Evolutionary conservation across 1,140 invertebrate species (phyloP).

Genomic region (Aporrectodea caliginosa): DNA sequence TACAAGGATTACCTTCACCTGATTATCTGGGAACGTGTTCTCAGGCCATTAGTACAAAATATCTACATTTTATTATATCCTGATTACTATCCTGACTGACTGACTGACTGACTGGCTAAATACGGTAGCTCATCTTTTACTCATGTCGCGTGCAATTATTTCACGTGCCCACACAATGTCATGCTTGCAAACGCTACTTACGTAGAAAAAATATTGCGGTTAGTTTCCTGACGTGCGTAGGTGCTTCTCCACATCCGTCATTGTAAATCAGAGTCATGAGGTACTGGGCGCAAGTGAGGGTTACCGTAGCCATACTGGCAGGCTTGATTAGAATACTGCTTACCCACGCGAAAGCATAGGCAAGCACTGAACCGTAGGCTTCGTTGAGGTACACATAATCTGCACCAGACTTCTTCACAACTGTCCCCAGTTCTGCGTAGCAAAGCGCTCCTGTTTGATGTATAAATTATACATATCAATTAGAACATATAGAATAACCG

Average conservation of each 20-base stretch:
- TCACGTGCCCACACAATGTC: no score
- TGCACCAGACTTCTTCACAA: constrained; percentile 59
- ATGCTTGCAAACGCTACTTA: no score
- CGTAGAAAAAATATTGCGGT: not conserved
- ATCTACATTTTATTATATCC: no score
- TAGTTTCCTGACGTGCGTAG: not conserved
- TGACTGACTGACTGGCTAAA: no score
- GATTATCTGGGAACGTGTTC: no score
- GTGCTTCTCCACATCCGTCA: constrained; percentile 21
- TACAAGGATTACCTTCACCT: no score
- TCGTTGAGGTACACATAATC: constrained; percentile 50
- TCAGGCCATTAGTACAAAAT: no score
- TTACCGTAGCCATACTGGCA: constrained; percentile 5
- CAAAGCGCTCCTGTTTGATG: constrained; percentile 67
- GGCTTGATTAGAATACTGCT: constrained; percentile 38
- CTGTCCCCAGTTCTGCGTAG: constrained; percentile 76
- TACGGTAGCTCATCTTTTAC: no score
- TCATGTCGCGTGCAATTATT: no score
- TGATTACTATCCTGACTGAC: no score
- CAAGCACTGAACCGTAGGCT: constrained; percentile 56
- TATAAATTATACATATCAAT: no score
- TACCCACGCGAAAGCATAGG: constrained; percentile 92
- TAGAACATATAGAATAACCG: no score
- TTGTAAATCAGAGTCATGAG: constrained; percentile 14
- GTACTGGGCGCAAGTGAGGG: constrained; percentile 23